These are phyloP conservation scores for Ectobius pallidus DNA, from an alignment of 2,888 invertebrate genomes.

Conservation along the genomic window DNA sequence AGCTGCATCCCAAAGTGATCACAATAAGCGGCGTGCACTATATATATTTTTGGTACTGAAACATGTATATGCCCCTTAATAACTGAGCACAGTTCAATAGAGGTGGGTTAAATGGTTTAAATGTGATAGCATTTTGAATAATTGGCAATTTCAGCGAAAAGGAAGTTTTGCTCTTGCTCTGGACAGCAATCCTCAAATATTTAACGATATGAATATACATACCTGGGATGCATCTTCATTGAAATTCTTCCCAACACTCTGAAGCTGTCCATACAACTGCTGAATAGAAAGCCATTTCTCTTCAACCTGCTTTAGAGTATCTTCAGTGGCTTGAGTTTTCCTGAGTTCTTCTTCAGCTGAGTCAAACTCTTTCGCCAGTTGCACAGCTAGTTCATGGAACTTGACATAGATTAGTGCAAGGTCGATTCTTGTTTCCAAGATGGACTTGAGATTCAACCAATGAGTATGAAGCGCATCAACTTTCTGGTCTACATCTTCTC, in stretches of 20 bases:
- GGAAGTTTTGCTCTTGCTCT: too few relatives aligned
- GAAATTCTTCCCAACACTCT: constrained; percentile 70
- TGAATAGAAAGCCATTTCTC: constrained; percentile 70
- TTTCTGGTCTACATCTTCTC: constrained; percentile 66
- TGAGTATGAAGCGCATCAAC: constrained; percentile 66
- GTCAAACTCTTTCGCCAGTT: constrained; percentile 69
- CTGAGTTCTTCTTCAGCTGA: constrained; percentile 65
- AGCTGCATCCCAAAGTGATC: too few relatives aligned
- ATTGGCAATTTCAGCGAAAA: too few relatives aligned
- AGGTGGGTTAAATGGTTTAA: too few relatives aligned
- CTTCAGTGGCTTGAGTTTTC: constrained; percentile 59
- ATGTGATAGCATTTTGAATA: too few relatives aligned
- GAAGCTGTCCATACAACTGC: constrained; percentile 68
- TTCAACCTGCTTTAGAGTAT: constrained; percentile 59
- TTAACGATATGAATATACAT: too few relatives aligned
- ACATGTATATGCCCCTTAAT: too few relatives aligned
- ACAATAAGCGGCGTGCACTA: too few relatives aligned
- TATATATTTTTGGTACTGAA: too few relatives aligned
- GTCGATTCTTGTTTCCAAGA: constrained; percentile 66
- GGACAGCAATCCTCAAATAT: too few relatives aligned
- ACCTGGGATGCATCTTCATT: constrained; percentile 66
- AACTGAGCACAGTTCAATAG: too few relatives aligned
- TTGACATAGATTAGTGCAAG: constrained; percentile 71
- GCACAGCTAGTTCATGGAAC: constrained; percentile 72
- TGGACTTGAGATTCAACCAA: constrained; percentile 67